These are phyloP conservation scores for Podocnemis expansa DNA, from an alignment of 2,113 vertebrate species.

Conservation along the genomic window DNA sequence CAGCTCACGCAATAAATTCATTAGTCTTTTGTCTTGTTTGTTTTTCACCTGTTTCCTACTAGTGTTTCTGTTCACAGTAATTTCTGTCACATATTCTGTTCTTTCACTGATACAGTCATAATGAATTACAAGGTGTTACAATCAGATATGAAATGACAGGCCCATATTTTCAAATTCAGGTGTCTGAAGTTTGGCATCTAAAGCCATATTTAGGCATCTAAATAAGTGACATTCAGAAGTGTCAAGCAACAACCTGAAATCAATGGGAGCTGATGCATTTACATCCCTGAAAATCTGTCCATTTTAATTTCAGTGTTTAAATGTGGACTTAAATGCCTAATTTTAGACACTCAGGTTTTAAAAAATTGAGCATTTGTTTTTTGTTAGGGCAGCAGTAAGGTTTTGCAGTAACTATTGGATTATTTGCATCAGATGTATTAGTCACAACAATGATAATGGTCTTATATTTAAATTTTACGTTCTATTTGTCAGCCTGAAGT, in stretches of 20 bases:
- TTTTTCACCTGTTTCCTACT: background rate
- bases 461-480: background rate
- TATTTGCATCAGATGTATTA: accelerated
- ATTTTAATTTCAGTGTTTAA: background rate
- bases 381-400: background rate
- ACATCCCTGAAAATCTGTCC: background rate
- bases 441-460: background rate
- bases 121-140: background rate
- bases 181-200: accelerated
- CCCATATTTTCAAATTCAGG: accelerated
- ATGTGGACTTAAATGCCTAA: background rate
- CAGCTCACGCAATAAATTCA: no score
- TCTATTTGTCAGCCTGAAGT: background rate
- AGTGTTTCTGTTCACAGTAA: background rate
- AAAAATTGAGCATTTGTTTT: background rate
- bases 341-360: background rate
- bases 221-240: accelerated
- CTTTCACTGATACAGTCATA: background rate
- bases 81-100: background rate
- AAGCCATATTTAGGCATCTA: accelerated
- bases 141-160: accelerated
- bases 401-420: background rate
- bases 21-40: no score
- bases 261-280: background rate
- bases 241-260: background rate